These are phyloP conservation scores for Phoebastria nigripes DNA, from an alignment of 2,797 vertebrate genomes.

Conservation along the genomic window DNA sequence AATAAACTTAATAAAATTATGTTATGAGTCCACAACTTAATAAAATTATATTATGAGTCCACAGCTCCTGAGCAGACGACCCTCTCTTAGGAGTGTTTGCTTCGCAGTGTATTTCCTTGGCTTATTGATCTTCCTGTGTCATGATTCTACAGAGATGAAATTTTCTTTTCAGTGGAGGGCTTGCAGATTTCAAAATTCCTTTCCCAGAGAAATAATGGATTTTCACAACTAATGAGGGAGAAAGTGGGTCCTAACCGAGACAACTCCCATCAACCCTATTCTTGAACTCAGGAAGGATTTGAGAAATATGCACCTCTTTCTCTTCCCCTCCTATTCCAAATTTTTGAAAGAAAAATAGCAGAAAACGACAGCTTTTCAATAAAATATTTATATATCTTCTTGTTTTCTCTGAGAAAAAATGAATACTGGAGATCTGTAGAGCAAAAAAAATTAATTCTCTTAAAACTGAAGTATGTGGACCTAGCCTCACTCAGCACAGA, in stretches of 20 bases:
- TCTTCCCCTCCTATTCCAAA: not conserved
- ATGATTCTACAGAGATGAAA: not conserved
- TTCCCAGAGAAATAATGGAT: not conserved
- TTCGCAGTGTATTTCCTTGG: not conserved
- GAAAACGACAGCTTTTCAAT: not conserved
- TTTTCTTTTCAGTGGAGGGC: not conserved
- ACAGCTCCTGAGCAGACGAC: not conserved
- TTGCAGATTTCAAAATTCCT: not conserved
- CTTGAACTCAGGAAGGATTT: fast-evolving
- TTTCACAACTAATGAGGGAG: not conserved
- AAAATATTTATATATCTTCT: not conserved
- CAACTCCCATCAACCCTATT: not conserved
- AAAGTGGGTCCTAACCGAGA: not conserved
- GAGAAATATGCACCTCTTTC: not conserved
- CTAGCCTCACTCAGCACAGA: not conserved
- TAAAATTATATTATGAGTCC: not conserved
- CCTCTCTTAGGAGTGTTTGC: not conserved
- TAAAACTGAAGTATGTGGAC: not conserved
- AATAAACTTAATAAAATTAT: not conserved
- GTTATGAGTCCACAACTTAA: not conserved
- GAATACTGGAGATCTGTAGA: not conserved
- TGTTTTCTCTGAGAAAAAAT: not conserved
- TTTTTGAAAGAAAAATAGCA: not conserved
- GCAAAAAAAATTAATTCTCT: not conserved
- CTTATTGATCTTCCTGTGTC: not conserved